Base-by-base conservation (phyloP, 1,140 invertebrate genomes). In the Dendrolimus punctatus region DNA sequence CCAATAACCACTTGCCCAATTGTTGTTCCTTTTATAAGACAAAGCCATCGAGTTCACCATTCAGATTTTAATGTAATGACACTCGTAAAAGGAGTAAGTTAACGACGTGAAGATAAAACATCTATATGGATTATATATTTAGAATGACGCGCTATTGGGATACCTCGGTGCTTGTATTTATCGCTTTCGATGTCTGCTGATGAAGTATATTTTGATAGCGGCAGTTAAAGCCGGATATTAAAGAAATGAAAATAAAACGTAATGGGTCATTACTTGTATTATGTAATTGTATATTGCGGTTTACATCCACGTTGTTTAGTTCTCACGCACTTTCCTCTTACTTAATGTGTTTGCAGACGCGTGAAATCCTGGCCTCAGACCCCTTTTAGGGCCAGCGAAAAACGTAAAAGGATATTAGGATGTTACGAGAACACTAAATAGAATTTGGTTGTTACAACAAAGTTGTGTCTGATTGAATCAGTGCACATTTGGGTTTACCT, bases 281-380 rank as follows among this genome's bases (percentile, higher is more conserved):
- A 64, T 68, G 59, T 59, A 61, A 50, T 68, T 55, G 51, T 61
- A 60, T 64, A 51, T 58, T 46, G 53, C 40, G 46, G 57, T 51
- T 47, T 46, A 51, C 68, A 71, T 23, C 23, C 3, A 23, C 64
- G 66, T 75, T 78, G 75, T 71, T 68, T 69, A 58, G 62, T 78
- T 76, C 72, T 68, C 67, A 78, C 75, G 67, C 68, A 70, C 66
- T 71, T 64, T 64, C 58, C 55, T 60, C 53, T 54, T 51, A 68
- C 62, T 64, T 62, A 63, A 63, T 62, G 60, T 67, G 61, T 75
- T 73, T 66, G 55, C 53, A 66, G 60, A 66, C 66, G 71, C 72
- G 65, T 71, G 65, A 73, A 68, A 68, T 67, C 63, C 68, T 69
- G 70, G 66, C 64, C 62, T 57, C 59, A 65, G 60, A 71, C 75